Percentiles rank a stretch among this genome's conserved stretches.
phyloP scores from a whole-genome alignment of 2,888 invertebrate genomes.

The Nomada ferruginata region DNA sequence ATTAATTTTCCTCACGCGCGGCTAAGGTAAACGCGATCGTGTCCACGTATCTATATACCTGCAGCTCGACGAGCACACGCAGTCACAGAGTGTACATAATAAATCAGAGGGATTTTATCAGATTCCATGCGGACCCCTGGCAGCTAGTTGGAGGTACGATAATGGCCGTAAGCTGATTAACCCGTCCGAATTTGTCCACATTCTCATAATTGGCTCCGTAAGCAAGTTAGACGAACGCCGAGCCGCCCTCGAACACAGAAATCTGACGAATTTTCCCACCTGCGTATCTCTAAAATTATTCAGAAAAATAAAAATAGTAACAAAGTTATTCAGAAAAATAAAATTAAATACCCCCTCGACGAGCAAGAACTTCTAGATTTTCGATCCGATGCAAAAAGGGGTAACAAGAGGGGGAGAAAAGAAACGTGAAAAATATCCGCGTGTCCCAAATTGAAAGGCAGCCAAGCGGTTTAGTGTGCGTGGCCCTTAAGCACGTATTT shows the following conservation, averaged over 20 bases:
- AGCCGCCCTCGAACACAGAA: too few relatives aligned
- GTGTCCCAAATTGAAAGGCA: constrained; percentile 34
- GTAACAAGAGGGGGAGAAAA: too few relatives aligned
- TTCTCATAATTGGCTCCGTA: constrained; percentile 81
- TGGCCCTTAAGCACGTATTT: constrained; percentile 72
- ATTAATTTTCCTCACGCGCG: constrained; percentile 40
- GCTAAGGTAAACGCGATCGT: constrained; percentile 35
- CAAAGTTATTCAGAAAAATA: neutral
- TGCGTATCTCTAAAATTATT: too few relatives aligned
- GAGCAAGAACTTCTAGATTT: neutral
- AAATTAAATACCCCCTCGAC: neutral
- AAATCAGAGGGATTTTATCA: constrained; percentile 81
- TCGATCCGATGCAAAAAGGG: neutral
- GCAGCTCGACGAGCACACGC: constrained; percentile 48
- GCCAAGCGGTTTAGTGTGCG: constrained; percentile 55
- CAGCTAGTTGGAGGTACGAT: constrained; percentile 77
- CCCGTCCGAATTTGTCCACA: constrained; percentile 82
- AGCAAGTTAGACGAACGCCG: constrained; percentile 57
- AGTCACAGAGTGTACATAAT: constrained; percentile 76
- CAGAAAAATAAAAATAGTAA: neutral
- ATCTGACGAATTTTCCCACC: too few relatives aligned
- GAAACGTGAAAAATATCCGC: too few relatives aligned
- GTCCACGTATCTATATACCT: constrained; percentile 32
- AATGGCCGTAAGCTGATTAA: constrained; percentile 82
- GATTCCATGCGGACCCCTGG: constrained; percentile 80